A percentile compares a stretch with the other conserved stretches of the same genome.
phyloP scores from a whole-genome alignment of 2,113 vertebrate species.

The Fulmarus glacialis region DNA sequence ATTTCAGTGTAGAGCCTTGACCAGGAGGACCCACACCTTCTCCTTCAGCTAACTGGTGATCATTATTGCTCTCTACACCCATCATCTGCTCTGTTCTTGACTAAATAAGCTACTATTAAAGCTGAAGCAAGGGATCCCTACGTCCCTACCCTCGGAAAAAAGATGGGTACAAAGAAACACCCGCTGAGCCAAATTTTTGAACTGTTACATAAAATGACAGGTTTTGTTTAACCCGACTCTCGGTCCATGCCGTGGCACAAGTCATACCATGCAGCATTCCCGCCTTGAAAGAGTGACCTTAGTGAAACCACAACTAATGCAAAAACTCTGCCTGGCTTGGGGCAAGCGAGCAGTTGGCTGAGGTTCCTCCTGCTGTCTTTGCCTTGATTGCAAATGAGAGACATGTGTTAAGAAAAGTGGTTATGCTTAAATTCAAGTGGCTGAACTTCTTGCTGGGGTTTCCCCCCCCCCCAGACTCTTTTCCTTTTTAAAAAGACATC shows the following conservation, averaged over 20 bases:
- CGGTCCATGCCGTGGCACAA: background rate
- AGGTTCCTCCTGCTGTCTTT: background rate
- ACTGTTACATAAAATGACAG: background rate
- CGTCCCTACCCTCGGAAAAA: background rate
- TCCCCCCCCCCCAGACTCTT: background rate
- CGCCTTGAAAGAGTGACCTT: background rate
- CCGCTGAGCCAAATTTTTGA: background rate
- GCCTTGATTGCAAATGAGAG: constrained; percentile 16
- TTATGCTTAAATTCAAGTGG: constrained; percentile 48
- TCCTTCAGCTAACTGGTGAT: background rate
- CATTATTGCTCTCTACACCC: background rate
- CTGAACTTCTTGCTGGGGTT: constrained; percentile 12
- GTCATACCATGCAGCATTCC: background rate
- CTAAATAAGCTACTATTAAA: background rate
- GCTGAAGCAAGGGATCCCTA: background rate
- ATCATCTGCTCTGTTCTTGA: background rate
- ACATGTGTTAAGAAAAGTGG: constrained; percentile 9
- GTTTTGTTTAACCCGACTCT: background rate
- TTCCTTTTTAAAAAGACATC: constrained; percentile 58
- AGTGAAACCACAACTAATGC: background rate
- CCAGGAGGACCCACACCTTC: background rate
- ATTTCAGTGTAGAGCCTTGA: background rate
- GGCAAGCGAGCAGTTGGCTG: background rate
- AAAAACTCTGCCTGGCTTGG: background rate
- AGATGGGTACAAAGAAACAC: background rate